These are phyloP conservation scores for Sminthurinus signatus DNA, from an alignment of 1,140 invertebrate species.

Conservation along the genomic window DNA sequence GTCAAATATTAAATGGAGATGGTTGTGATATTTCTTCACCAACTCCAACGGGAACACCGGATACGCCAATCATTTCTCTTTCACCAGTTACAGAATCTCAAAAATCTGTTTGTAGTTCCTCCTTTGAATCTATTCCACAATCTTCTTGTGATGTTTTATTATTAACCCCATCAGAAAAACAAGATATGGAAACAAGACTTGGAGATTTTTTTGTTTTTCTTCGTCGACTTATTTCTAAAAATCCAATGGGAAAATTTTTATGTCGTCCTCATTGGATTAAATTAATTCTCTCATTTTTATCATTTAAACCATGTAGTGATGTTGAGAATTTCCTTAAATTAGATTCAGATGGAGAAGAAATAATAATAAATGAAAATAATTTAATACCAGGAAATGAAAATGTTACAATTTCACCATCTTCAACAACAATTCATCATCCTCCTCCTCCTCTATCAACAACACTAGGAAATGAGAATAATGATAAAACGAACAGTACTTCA, in stretches of 20 bases:
- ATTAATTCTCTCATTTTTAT: slow-evolving; percentile 33
- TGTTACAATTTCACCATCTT: not conserved
- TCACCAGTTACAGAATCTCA: slow-evolving; percentile 27
- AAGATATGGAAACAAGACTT: slow-evolving; percentile 44
- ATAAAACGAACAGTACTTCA: no score
- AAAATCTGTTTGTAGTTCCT: slow-evolving; percentile 23
- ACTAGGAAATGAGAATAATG: not conserved
- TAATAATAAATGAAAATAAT: no score
- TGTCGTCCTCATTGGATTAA: slow-evolving; percentile 36
- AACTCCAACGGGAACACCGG: slow-evolving; percentile 38
- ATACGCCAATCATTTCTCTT: slow-evolving; percentile 29
- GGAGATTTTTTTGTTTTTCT: slow-evolving; percentile 56
- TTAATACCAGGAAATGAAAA: not conserved
- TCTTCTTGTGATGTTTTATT: not conserved
- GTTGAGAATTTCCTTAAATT: slow-evolving; percentile 33
- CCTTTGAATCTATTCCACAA: slow-evolving; percentile 21
- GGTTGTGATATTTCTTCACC: no score
- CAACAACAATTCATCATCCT: no score
- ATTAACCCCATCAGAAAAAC: slow-evolving; percentile 29
- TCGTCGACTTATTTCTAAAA: slow-evolving; percentile 49
- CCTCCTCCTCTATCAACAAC: no score
- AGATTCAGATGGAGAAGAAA: slow-evolving; percentile 10
- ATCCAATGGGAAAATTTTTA: slow-evolving; percentile 43
- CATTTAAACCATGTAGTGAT: slow-evolving; percentile 34
- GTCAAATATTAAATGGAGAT: slow-evolving; percentile 30